These are phyloP conservation scores for Invenusta paracnida DNA, from an alignment of 2,888 invertebrate genomes.

Conservation along the genomic window DNA sequence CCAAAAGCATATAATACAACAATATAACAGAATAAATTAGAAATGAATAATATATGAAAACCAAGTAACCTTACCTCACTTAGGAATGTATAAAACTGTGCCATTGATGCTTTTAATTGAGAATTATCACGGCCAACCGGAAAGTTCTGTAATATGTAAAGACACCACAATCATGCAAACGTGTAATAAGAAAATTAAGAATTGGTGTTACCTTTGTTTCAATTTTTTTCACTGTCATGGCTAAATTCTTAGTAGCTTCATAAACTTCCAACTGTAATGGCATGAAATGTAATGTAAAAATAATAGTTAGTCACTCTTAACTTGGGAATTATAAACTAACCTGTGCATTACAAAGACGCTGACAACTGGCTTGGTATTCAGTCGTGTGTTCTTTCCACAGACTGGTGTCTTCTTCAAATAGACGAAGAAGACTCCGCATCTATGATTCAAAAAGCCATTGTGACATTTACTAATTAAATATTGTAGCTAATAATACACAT, in stretches of 20 bases:
- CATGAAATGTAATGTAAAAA: not conserved
- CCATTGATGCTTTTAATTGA: not conserved
- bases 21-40: too few relatives aligned
- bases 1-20: too few relatives aligned
- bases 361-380: not conserved
- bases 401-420: not conserved
- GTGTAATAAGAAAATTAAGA: not conserved
- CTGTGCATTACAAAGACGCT: not conserved
- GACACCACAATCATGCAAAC: not conserved
- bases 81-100: not conserved
- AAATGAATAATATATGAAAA: too few relatives aligned
- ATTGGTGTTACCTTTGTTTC: not conserved
- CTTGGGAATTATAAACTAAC: not conserved
- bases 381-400: not conserved
- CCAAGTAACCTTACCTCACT: not conserved
- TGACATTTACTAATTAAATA: too few relatives aligned
- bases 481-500: too few relatives aligned
- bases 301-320: not conserved
- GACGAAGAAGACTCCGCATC: not conserved
- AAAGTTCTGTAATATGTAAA: not conserved
- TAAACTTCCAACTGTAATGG: not conserved
- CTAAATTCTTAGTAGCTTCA: not conserved
- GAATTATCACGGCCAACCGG: not conserved
- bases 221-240: not conserved
- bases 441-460: constrained; percentile 77